phyloP scores from a whole-genome alignment of 1,140 invertebrate species.

The Chymomyza costata region DNA sequence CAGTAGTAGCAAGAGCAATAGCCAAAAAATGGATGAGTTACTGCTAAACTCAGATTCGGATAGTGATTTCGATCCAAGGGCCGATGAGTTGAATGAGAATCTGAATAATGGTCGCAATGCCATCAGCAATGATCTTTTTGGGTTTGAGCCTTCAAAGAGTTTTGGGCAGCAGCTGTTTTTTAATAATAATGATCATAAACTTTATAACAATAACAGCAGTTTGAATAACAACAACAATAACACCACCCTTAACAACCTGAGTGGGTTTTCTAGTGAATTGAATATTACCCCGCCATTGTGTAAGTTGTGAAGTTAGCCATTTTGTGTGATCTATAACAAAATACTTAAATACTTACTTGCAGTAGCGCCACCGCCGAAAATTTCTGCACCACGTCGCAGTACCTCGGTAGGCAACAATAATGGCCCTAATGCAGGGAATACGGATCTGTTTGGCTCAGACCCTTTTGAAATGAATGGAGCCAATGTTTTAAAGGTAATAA shows the following conservation, averaged over 20 bases:
- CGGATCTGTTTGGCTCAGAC: conserved; percentile 82
- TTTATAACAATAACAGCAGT: conserved; percentile 54
- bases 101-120: conserved; percentile 66
- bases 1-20: conserved; percentile 77
- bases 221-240: conserved; percentile 47
- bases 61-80: conserved; percentile 86
- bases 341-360: conserved; percentile 55
- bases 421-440: conserved; percentile 77
- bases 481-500: conserved; percentile 64
- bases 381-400: conserved; percentile 76
- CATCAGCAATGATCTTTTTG: conserved; percentile 70
- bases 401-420: conserved; percentile 45
- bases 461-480: conserved; percentile 77
- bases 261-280: conserved; percentile 63
- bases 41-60: conserved; percentile 88
- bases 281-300: conserved; percentile 79
- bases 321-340: background rate
- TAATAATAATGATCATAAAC: conserved; percentile 60
- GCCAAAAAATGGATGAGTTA: conserved; percentile 88
- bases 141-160: conserved; percentile 74
- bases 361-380: conserved; percentile 89
- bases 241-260: conserved; percentile 19
- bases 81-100: conserved; percentile 79
- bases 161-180: conserved; percentile 74
- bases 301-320: conserved; percentile 75